Conservation (phyloP, 1,140 invertebrate genomes). For the Drosophila tsacasi region DNA sequence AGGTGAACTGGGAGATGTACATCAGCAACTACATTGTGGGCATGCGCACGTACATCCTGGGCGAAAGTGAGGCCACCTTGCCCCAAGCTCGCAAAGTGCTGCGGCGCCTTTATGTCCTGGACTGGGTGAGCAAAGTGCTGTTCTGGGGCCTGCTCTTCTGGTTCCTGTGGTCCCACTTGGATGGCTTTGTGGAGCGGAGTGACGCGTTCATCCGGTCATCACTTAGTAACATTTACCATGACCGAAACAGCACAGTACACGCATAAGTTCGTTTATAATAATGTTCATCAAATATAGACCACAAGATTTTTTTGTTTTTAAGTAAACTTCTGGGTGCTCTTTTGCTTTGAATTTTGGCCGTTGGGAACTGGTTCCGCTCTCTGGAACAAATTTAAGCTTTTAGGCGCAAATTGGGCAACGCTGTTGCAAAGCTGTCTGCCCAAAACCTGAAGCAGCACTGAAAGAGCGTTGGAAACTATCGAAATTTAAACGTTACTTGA, state of each 20-base stretch:
- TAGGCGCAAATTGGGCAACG: neutral
- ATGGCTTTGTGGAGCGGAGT: slow-evolving; percentile 68
- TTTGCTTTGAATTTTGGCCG: slow-evolving; percentile 1
- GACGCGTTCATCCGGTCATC: slow-evolving; percentile 72
- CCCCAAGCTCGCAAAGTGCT: slow-evolving; percentile 88
- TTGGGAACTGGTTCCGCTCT: slow-evolving; percentile 4
- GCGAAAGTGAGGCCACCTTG: slow-evolving; percentile 91
- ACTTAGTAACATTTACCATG: slow-evolving; percentile 60
- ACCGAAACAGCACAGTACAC: slow-evolving; percentile 59
- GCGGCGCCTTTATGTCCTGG: slow-evolving; percentile 87
- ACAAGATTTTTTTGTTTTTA: slow-evolving; percentile 40
- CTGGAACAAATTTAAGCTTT: neutral
- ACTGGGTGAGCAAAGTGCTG: slow-evolving; percentile 83
- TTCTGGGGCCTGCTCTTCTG: slow-evolving; percentile 82
- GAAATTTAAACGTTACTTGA: neutral
- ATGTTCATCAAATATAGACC: slow-evolving; percentile 41
- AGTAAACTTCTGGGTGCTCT: neutral
- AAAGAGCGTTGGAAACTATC: neutral
- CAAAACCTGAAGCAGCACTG: neutral
- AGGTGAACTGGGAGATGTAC: slow-evolving; percentile 89
- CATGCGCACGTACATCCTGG: slow-evolving; percentile 90
- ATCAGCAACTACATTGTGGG: slow-evolving; percentile 90
- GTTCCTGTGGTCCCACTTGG: slow-evolving; percentile 84
- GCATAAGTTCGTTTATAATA: slow-evolving; percentile 48
- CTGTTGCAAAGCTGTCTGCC: neutral